These are phyloP conservation scores for Augochlora pura DNA, from an alignment of 1,140 invertebrate genomes.

Conservation along the genomic window DNA sequence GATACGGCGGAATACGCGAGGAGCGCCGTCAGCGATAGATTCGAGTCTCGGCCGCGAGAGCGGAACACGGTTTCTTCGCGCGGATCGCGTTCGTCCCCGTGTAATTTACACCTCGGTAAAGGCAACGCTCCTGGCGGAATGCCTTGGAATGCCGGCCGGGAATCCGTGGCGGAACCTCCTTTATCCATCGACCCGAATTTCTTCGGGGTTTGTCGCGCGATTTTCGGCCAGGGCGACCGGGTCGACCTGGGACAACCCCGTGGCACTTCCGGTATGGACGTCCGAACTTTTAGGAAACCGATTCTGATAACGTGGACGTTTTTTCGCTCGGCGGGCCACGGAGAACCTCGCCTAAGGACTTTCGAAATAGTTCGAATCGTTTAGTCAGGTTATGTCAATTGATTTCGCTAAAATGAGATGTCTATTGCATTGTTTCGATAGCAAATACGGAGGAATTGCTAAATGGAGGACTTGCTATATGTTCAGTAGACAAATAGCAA, in stretches of 20 bases:
- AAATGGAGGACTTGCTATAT: no score
- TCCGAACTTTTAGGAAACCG: no score
- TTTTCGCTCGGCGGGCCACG: no score
- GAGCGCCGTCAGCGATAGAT: not conserved
- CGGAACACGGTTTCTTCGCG: slow-evolving; percentile 1
- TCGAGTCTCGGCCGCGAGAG: no score
- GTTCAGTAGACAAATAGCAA: no score
- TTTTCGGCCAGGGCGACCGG: not conserved
- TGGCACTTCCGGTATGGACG: not conserved
- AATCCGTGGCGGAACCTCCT: slow-evolving; percentile 25
- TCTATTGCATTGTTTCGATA: no score
- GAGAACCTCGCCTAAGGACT: no score
- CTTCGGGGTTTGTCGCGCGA: slow-evolving; percentile 17
- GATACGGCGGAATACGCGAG: not conserved
- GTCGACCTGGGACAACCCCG: not conserved
- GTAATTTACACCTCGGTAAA: slow-evolving; percentile 27
- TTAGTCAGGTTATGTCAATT: no score
- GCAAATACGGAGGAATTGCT: no score
- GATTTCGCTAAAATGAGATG: no score
- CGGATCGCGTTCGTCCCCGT: not conserved
- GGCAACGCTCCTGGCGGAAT: slow-evolving; percentile 42
- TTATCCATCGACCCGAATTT: slow-evolving; percentile 40
- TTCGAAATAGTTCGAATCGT: no score
- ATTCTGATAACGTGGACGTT: no score
- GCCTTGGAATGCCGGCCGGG: slow-evolving; percentile 34